These are phyloP conservation scores for Dryas iulia DNA, from an alignment of 1,140 invertebrate genomes.

Conservation along the genomic window DNA sequence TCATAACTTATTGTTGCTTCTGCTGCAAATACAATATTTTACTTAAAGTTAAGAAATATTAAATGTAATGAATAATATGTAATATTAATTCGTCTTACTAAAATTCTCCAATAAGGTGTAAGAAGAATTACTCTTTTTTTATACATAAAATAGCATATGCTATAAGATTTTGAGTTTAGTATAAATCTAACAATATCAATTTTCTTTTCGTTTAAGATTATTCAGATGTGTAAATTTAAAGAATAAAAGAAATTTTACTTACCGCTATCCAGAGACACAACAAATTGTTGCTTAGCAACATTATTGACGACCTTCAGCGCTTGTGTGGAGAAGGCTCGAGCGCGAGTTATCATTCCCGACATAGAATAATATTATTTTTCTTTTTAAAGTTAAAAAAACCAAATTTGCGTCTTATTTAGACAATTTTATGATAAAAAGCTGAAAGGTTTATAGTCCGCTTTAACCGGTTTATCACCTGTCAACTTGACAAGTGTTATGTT, in stretches of 20 bases:
- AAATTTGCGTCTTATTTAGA: background rate
- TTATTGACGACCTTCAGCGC: slow-evolving; percentile 66
- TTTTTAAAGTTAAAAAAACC: background rate
- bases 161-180: too few species aligned
- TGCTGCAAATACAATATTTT: slow-evolving; percentile 46
- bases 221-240: background rate
- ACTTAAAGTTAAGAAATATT: slow-evolving; percentile 13
- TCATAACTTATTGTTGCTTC: slow-evolving; percentile 78
- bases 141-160: too few species aligned
- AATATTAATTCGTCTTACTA: too few species aligned
- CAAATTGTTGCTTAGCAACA: slow-evolving; percentile 76
- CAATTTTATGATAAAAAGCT: background rate
- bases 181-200: too few species aligned
- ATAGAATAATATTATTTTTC: slow-evolving; percentile 23
- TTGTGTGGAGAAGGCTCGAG: slow-evolving; percentile 65
- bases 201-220: too few species aligned
- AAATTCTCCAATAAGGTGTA: too few species aligned
- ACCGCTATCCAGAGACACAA: slow-evolving; percentile 53
- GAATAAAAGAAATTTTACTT: slow-evolving; percentile 23
- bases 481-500: background rate
- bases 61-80: too few species aligned
- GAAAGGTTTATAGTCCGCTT: background rate
- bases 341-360: slow-evolving; percentile 66
- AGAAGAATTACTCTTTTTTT: too few species aligned
- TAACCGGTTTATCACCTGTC: background rate